These are phyloP conservation scores for Tethea ocularis DNA, from an alignment of 2,888 invertebrate species.

Conservation along the genomic window DNA sequence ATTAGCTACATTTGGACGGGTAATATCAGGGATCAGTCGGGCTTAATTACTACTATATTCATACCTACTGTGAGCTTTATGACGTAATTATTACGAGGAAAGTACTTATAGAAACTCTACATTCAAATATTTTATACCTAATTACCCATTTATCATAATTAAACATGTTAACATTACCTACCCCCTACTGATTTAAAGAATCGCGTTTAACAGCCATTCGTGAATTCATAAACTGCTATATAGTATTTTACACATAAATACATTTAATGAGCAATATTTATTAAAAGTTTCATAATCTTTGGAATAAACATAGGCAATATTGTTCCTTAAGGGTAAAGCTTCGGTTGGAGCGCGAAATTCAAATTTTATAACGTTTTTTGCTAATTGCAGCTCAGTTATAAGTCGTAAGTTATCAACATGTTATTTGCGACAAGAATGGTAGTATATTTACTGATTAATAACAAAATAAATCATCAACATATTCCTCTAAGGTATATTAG, in stretches of 20 bases:
- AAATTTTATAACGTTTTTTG: too few species aligned
- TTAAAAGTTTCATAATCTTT: constrained; percentile 7
- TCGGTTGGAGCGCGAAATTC: too few species aligned
- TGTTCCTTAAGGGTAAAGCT: too few species aligned
- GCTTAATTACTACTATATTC: neutral
- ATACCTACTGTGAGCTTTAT: neutral
- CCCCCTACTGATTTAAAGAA: neutral
- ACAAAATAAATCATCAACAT: too few species aligned
- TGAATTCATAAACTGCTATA: neutral
- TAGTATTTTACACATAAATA: neutral
- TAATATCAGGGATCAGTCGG: neutral
- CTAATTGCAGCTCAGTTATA: too few species aligned
- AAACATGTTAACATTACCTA: neutral
- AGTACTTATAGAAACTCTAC: neutral
- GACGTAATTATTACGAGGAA: neutral
- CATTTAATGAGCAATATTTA: constrained; percentile 1
- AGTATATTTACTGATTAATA: too few species aligned
- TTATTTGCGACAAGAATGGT: too few species aligned
- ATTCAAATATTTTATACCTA: neutral
- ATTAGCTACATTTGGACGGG: neutral
- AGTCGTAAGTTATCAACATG: too few species aligned
- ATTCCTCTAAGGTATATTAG: too few species aligned
- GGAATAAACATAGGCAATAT: constrained; percentile 20
- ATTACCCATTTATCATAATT: neutral
- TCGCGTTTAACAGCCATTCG: neutral